These are phyloP conservation scores for Romanogobio albipinnatus DNA, from an alignment of 2,113 vertebrate species.

Conservation along the genomic window DNA sequence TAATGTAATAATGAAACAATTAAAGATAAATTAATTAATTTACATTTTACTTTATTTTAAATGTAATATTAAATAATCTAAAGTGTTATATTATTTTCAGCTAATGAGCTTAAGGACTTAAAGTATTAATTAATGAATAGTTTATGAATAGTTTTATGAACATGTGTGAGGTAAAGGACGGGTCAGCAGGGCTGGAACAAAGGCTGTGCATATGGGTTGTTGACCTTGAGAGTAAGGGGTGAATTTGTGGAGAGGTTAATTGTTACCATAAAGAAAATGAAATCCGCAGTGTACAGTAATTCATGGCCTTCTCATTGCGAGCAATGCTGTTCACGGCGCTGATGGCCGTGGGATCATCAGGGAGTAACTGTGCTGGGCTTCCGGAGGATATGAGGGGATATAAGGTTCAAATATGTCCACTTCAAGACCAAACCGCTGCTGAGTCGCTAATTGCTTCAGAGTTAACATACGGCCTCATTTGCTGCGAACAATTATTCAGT, in stretches of 20 bases:
- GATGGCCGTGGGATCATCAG: conserved; percentile 73
- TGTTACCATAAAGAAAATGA: conserved; percentile 57
- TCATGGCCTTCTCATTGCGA: conserved; percentile 63
- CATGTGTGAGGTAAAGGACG: conserved; percentile 5
- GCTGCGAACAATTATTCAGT: background rate
- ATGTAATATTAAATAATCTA: background rate
- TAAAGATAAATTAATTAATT: no score
- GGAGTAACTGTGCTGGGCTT: conserved; percentile 83
- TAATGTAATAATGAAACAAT: background rate
- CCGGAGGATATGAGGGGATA: conserved; percentile 81
- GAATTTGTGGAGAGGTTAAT: conserved; percentile 43
- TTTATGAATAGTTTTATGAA: no score
- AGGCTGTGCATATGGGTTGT: conserved; percentile 28
- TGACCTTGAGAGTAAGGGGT: conserved; percentile 44
- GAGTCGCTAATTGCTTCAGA: conserved; percentile 84
- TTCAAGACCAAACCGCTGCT: conserved; percentile 88
- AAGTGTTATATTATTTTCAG: background rate
- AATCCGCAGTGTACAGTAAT: conserved; percentile 50
- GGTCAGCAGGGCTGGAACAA: conserved; percentile 17
- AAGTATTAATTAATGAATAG: no score
- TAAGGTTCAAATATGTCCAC: conserved; percentile 83
- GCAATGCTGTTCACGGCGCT: conserved; percentile 65
- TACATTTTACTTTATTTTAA: background rate
- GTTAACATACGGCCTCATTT: conserved; percentile 78
- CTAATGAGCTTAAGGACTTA: background rate